Evolutionary conservation across 2,888 invertebrate species (phyloP).

Genomic region (Drosophila tripunctata): DNA sequence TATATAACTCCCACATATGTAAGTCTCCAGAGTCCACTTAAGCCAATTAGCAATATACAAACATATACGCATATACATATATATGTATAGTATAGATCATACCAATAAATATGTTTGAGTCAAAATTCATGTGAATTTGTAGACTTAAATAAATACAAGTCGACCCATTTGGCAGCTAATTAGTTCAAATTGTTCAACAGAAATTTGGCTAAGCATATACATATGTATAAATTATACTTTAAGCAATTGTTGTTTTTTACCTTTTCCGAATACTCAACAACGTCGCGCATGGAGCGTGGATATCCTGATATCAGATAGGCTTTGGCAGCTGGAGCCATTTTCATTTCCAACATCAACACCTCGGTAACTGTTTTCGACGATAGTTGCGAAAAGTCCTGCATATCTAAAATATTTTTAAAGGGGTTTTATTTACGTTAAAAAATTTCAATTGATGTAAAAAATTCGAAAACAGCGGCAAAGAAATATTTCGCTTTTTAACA

Average conservation of each 20-base stretch:
- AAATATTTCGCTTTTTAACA: too few relatives aligned
- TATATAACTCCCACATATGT: constrained; percentile 22
- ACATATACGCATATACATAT: background rate
- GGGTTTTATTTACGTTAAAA: background rate
- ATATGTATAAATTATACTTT: constrained; percentile 9
- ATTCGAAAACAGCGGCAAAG: too few relatives aligned
- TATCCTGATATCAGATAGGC: constrained; percentile 95
- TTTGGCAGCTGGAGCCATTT: constrained; percentile 95
- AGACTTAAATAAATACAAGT: constrained; percentile 51
- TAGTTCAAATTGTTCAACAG: constrained; percentile 63
- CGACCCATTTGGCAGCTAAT: constrained; percentile 68
- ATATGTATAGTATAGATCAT: constrained; percentile 18
- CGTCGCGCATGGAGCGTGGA: constrained; percentile 95
- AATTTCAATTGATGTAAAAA: too few relatives aligned
- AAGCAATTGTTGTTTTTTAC: constrained; percentile 84
- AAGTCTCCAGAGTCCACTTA: constrained; percentile 44
- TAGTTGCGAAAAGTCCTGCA: constrained; percentile 94
- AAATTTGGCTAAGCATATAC: constrained; percentile 62
- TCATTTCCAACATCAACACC: constrained; percentile 96
- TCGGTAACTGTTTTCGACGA: constrained; percentile 95
- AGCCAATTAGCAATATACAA: constrained; percentile 36
- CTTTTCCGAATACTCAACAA: constrained; percentile 96
- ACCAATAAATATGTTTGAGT: constrained; percentile 32
- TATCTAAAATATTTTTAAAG: constrained; percentile 85
- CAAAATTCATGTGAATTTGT: constrained; percentile 59